A percentile compares a stretch with the other conserved stretches of the same genome.
Conservation (phyloP, 1,140 invertebrate genomes). For the Fopius arisanus region DNA sequence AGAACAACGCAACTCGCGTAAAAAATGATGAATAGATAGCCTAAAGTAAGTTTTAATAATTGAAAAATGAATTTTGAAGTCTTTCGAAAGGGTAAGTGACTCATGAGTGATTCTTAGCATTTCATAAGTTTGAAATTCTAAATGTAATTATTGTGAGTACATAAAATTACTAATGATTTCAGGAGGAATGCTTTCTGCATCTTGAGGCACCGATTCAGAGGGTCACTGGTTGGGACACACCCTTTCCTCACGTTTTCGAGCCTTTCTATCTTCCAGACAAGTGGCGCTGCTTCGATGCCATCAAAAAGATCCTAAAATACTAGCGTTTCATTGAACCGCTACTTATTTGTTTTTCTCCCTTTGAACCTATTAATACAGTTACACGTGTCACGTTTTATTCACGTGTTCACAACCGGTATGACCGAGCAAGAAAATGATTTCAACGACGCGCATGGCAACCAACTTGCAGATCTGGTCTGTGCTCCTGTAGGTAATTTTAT, state of each 20-base stretch:
- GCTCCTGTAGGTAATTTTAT: neutral
- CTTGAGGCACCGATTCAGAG: conserved; percentile 92
- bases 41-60: too few relatives aligned
- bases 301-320: conserved; percentile 81
- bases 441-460: neutral
- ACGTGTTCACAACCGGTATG: neutral
- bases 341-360: neutral
- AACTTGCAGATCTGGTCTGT: neutral
- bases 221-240: conserved; percentile 97
- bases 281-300: conserved; percentile 86
- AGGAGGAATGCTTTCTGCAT: conserved; percentile 94
- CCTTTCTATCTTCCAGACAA: conserved; percentile 95
- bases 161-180: conserved; percentile 38
- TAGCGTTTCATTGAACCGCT: conserved; percentile 49
- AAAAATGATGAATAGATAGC: too few relatives aligned
- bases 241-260: conserved; percentile 96
- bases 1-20: too few relatives aligned
- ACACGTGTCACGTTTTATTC: neutral
- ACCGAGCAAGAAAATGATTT: neutral
- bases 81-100: too few relatives aligned
- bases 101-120: too few relatives aligned
- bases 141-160: neutral
- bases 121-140: too few relatives aligned
- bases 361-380: neutral
- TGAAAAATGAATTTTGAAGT: too few relatives aligned